Evolutionary conservation across 2,888 invertebrate species (phyloP), one percentile per base, ranked within the genome.

Genomic region (Lycocerus yunnanus): DNA sequence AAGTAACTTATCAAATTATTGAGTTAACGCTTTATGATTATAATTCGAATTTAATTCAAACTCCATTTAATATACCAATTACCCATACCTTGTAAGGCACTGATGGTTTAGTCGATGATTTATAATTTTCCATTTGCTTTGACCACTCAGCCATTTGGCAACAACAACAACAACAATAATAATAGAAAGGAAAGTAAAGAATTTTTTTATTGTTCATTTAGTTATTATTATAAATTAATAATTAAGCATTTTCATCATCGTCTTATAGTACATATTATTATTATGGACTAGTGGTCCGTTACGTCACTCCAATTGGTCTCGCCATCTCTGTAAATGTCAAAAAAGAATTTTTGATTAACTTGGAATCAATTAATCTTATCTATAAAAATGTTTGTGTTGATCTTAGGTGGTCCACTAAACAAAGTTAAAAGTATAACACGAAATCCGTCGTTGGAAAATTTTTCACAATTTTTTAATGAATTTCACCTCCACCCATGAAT

Each of bases 401-500:
- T 66, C 24, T 21, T 21, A 66, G 66, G 66, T 24, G 66, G 66
- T 66, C 66, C 11, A 24, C 20, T 66, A 21, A 43, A 43, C 43
- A n/a, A 43, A 43, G 11, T 61, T 16, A 66, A 18, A n/a, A 21
- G 66, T 20, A n/a, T n/a, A 65, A 16, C n/a, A 18, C 65, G 14
- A 66, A 21, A 66, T 27, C 14, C 18, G 27, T 66, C 27, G 14
- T 21, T 15, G 14, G 15, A 15, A 66, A 21, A 18, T 15, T 27
- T 15, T 24, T 15, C 14, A 15, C 66, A 10, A 66, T 18, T 18
- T 63, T 63, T 63, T 63, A 63, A 63, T 63, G 18, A 71, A 66
- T 24, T 60, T 66, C 61, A 27, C 18, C 71, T 67, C 71, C 71
- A 67, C 66, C 71, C 61, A 43, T 16, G 61, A n/a, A 84, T 85